Percentiles rank a stretch among this genome's conserved stretches.
phyloP scores from a whole-genome alignment of 1,140 invertebrate species.

The Rhynchophorus ferrugineus region DNA sequence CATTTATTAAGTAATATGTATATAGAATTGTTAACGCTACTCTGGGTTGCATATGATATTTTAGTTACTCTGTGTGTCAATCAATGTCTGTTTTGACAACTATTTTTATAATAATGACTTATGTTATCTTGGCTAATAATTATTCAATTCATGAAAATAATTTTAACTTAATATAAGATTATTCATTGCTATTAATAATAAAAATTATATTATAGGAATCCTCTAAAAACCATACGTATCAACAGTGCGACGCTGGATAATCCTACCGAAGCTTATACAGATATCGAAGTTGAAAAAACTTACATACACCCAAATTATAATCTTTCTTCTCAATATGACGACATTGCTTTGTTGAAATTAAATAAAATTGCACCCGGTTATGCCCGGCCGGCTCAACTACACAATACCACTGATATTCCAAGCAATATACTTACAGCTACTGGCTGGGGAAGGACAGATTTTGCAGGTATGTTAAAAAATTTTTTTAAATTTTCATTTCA shows the following conservation, averaged over 20 bases:
- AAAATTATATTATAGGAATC: slow-evolving; percentile 11
- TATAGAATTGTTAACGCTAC: too few relatives aligned
- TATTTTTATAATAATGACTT: too few relatives aligned
- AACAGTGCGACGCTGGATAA: slow-evolving; percentile 2
- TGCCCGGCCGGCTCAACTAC: slow-evolving; percentile 27
- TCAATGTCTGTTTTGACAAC: too few relatives aligned
- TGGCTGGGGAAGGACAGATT: slow-evolving; percentile 37
- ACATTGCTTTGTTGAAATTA: slow-evolving; percentile 25
- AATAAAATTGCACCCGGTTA: slow-evolving; percentile 7
- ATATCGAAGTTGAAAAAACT: slow-evolving; percentile 19
- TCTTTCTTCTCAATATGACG: slow-evolving; percentile 30
- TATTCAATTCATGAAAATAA: too few relatives aligned
- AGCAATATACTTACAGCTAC: slow-evolving; percentile 12
- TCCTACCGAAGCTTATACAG: neutral
- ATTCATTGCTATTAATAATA: too few relatives aligned
- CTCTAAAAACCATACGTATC: neutral
- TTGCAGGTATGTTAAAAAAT: slow-evolving; percentile 34
- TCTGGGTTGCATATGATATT: too few relatives aligned
- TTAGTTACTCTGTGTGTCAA: too few relatives aligned
- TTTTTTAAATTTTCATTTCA: too few relatives aligned
- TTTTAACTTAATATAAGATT: too few relatives aligned
- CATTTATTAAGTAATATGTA: too few relatives aligned
- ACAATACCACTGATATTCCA: slow-evolving; percentile 1
- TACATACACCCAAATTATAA: slow-evolving; percentile 33
- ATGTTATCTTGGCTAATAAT: too few relatives aligned